Evolutionary conservation across 2,113 vertebrate species (phyloP), one percentile per base, ranked within the genome.

Genomic region (Rutilus rutilus): DNA sequence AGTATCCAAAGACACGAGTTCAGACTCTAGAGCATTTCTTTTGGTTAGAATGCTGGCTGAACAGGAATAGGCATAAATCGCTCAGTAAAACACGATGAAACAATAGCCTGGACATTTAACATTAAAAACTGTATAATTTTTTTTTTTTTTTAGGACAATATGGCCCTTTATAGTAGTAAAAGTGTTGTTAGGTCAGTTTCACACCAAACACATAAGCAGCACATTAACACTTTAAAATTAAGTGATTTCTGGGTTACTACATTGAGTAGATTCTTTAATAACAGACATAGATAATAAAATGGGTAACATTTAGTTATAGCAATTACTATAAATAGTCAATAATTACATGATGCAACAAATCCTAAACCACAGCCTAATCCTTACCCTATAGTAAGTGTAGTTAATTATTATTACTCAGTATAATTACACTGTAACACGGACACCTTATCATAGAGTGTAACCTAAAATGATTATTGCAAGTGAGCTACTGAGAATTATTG

Each of bases 1-100:
- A 14, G 67, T 74, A 71, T 87, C 77, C 67, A 67, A 67, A 60
- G 86, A 82, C 59, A 85, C 47, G 30, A 23, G 71, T 81, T 62
- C 76, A 45, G 67, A 75, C 59, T 30, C 59, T 25, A 25, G 25
- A 78, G 39, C 25, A 19, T 62, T 78, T 42, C 17, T 81, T 50
- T 80, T 23, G 15, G 19, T 62, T 42, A 52, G 42, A 21, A 57
- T 42, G 12, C 23, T 14, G 65, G 81, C 50, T 14, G 64, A 78
- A 78, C 25, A 78, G 30, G 33, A 64, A 64, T 17, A 47, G 78
- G 2, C 39, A 25, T 80, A 80, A 80, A 64, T 25, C 8, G 14
- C 59, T 45, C 52, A 27, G 14, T 45, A 45, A 62, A 62, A n/a
- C 23, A 79, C 30, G 4, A 78, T 78, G 75, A 57, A 54, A 12